Base-by-base conservation (phyloP, 2,797 vertebrate species). In the Halcyon badia region DNA sequence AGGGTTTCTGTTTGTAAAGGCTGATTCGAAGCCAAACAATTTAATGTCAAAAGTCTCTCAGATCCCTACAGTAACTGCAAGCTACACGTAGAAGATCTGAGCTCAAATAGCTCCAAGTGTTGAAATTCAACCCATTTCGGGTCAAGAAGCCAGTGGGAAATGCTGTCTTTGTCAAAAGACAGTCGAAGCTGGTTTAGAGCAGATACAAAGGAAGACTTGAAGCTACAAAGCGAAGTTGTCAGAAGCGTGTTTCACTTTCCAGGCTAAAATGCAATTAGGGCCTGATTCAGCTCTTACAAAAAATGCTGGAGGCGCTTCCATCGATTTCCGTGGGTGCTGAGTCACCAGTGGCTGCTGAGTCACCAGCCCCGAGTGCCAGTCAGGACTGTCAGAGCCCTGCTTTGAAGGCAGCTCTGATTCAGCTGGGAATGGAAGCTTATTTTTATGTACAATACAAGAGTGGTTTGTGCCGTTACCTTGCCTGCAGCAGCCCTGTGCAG, bases 91-190 rank as follows among this genome's bases (percentile, higher is more conserved):
- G 51, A 90, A 73, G 68, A 92, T 83, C n/a, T 31, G 81, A 87
- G 83, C 91, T 92, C 78, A 87, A 78, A 85, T 91, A 89, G 58
- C 75, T 80, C 48, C 75, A 42, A 87, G 78, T 87, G 71, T 89
- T 79, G 88, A 97, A 97, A 96, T 92, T 89, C 90, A 93, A 71
- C 82, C 91, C 49, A 10, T 86, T 94, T 93, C 1, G 16, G 91
- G 90, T 95, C 78, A 94, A 76, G 71, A 70, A 95, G 90, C 62
- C 90, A 89, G 88, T 80, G 61, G 94, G 90, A 97, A 96, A 96
- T 87, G 78, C 77, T 79, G 78, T 33, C 70, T 95, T 87, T 90
- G 86, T 93, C 73, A 80, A 61, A 89, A 95, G 89, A 78, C 7
- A 2, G 96, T 83, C 57, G 57, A 93, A 94, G 83, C 78, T 75